Base-by-base conservation (phyloP, 2,888 invertebrate species). In the Mactromeris polynyma region DNA sequence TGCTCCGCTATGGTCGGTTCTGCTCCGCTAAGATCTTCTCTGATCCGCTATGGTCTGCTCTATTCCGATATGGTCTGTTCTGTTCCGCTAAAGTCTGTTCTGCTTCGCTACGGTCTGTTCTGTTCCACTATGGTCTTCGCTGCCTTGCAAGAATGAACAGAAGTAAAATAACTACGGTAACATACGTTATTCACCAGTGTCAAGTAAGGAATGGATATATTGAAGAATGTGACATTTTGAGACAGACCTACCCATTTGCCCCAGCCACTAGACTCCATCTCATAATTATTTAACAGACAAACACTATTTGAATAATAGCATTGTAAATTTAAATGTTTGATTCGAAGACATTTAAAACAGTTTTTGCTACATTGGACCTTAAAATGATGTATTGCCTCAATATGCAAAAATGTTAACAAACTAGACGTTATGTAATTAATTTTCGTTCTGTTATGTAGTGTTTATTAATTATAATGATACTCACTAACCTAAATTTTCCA, bases 381-480 rank as follows among this genome's bases (percentile, higher is more conserved):
- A 42, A 40, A 42, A 83, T 83, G 83, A 83, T 83, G 42, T 17
- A 83, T 83, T 31, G 31, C 73, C 33, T 31, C 31, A 33, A 73
- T 83, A 78, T 77, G 84, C 78, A 51, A 54, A 84, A 84, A 78
- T 54, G 31, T 26, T n/a, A 82, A 73, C 31, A 33, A 89, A 86
- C 79, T 64, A 40, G 85, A 26, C 77, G 51, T n/a, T 14, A 54
- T 46, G 89, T 89, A 85, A 89, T 89, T 89, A 89, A 89, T 84
- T 90, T 90, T 88, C 69, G 58, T 54, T 85, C 73, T 46, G 46
- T 85, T 79, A 89, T 89, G 82, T 86, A 78, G 80, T 86, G 85
- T 89, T 89, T 89, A 89, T 89, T 89, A 89, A 89, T 89, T 89
- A 83, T 86, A 77, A 81, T 82, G 85, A 78, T 81, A 82, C 81